These are phyloP conservation scores for Myotis planiceps DNA, from an alignment of 2,797 vertebrate species.

Conservation along the genomic window DNA sequence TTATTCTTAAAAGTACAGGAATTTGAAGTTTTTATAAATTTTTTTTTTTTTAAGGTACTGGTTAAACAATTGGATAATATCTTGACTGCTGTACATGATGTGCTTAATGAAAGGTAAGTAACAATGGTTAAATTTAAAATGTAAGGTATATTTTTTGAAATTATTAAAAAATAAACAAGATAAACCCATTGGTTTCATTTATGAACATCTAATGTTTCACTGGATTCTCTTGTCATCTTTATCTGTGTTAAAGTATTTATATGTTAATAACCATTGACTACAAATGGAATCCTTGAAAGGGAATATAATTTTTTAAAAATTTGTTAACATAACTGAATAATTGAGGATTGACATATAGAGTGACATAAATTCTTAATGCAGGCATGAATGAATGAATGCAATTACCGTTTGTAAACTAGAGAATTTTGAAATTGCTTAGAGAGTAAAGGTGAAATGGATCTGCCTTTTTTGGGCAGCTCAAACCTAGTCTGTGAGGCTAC, in stretches of 20 bases:
- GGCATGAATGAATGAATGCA: neutral
- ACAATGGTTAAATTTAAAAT: constrained; percentile 30
- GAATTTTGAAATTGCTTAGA: constrained; percentile 51
- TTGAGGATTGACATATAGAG: neutral
- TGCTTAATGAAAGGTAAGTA: constrained; percentile 97
- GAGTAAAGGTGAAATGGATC: neutral
- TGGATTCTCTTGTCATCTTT: neutral
- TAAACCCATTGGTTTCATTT: neutral
- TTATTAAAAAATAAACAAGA: neutral
- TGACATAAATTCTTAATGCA: neutral
- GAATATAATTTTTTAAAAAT: neutral
- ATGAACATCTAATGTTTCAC: neutral
- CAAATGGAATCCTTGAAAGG: constrained; percentile 12
- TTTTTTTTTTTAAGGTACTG: constrained; percentile 90
- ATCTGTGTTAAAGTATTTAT: constrained; percentile 15
- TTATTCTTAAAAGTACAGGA: constrained; percentile 27
- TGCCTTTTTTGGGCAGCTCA: constrained; percentile 15
- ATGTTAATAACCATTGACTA: constrained; percentile 9
- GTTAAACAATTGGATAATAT: constrained; percentile 99
- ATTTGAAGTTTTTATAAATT: constrained; percentile 49
- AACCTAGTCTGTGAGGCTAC: neutral
- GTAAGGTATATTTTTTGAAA: constrained; percentile 11
- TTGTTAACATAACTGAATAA: neutral
- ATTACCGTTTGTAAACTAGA: neutral
- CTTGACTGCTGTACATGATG: constrained; percentile 96